Evolutionary conservation across 2,888 invertebrate genomes (phyloP), one percentile per base, ranked within the genome.

Genomic region (Ornithoptera alexandrae): DNA sequence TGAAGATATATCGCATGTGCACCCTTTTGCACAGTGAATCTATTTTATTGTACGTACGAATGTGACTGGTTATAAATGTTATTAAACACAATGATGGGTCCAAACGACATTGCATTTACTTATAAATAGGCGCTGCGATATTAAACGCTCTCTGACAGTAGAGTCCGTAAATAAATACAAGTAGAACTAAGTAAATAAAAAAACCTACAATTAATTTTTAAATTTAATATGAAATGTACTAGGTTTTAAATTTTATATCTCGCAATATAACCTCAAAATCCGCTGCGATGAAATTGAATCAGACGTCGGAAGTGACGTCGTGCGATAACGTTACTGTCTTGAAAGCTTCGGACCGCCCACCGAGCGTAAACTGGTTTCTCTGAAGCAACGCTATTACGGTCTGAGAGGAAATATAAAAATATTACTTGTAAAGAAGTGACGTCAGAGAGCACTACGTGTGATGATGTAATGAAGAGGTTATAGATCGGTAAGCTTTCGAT

Each of bases 281-380:
- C 46, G n/a, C 18, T 8, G 46, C 59, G 24, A 10, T 59, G 22
- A 46, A 62, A 65, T 65, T 65, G 39, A 65, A 65, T 65, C 65
- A 24, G 42, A 46, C 24, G 24, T 59, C 59, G 24, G 50, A 65
- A 59, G 65, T 46, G 17, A 17, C 59, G 57, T 39, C 7, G 39
- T 39, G 65, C 65, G 65, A 42, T 65, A 58, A 65, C 42, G 46
- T 36, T 22, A 42, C 53, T n/a, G 53, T 56, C 5, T 61, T 67
- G 61, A 67, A 61, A 67, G 67, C 67, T 61, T 60, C 60, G 59
- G 60, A 50, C 67, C 67, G 61, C 50, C 66, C 20, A 20, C 61
- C n/a, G 65, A 56, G 39, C n/a, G 59, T 65, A 65, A 65, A 65
- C 65, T 46, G 36, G 64, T 64, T 64, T 56, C 36, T 17, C 17